These are phyloP conservation scores for Xylophagus ater DNA, from an alignment of 2,888 invertebrate species.

Conservation along the genomic window DNA sequence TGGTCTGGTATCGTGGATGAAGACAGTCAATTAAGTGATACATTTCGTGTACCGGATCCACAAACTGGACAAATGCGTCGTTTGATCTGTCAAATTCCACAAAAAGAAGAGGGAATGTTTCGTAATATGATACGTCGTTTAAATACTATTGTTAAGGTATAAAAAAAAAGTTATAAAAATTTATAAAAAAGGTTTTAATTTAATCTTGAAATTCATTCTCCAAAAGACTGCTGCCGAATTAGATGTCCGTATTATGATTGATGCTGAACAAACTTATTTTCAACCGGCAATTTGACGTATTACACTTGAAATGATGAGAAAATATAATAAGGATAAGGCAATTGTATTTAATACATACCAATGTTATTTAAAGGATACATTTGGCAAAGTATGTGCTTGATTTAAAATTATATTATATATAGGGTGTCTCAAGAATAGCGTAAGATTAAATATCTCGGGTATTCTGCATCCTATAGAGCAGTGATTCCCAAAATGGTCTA, in stretches of 20 bases:
- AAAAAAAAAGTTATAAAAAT: not conserved
- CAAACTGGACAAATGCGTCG: conserved; percentile 86
- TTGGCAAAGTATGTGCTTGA: conserved; percentile 55
- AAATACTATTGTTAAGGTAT: conserved; percentile 79
- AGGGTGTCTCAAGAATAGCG: too few relatives aligned
- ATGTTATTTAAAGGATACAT: conserved; percentile 88
- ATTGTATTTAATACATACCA: conserved; percentile 98
- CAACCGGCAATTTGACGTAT: conserved; percentile 97
- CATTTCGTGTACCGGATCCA: conserved; percentile 88
- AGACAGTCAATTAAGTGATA: conserved; percentile 79
- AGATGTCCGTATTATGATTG: conserved; percentile 96
- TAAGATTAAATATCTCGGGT: too few relatives aligned
- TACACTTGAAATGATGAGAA: conserved; percentile 96
- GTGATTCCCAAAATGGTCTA: too few relatives aligned
- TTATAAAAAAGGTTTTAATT: not conserved
- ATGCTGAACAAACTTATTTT: conserved; percentile 99
- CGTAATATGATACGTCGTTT: conserved; percentile 91
- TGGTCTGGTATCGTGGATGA: conserved; percentile 96
- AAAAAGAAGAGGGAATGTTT: conserved; percentile 93
- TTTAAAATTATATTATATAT: too few relatives aligned
- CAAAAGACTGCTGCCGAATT: conserved; percentile 81
- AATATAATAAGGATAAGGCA: conserved; percentile 86
- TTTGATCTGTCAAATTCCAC: conserved; percentile 75
- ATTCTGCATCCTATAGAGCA: too few relatives aligned
- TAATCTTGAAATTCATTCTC: too few relatives aligned